Evolutionary conservation across 2,113 vertebrate genomes (phyloP).

Genomic region (Heptranchias perlo): DNA sequence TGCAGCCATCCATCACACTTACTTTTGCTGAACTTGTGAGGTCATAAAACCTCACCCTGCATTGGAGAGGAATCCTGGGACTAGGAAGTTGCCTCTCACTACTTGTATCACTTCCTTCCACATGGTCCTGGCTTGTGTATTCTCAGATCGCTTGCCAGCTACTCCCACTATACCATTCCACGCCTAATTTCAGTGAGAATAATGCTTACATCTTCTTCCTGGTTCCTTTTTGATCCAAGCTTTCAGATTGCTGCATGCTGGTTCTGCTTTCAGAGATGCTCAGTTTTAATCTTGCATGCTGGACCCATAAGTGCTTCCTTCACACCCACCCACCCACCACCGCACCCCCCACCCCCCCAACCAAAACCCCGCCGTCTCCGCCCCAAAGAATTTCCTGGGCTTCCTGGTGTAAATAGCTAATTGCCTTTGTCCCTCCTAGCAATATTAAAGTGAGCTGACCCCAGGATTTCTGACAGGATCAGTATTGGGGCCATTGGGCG

Average conservation of each 20-base stretch:
- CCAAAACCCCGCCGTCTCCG: no score
- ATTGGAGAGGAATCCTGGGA: background rate
- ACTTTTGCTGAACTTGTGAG: background rate
- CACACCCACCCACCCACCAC: no score
- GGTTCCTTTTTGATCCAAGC: background rate
- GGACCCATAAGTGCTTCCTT: background rate
- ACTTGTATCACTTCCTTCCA: background rate
- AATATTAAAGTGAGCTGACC: background rate
- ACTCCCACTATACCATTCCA: background rate
- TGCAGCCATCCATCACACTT: background rate
- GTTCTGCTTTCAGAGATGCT: background rate
- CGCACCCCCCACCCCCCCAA: background rate
- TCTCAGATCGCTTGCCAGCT: background rate
- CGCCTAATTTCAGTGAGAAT: background rate
- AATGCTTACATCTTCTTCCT: background rate
- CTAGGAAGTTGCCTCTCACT: background rate
- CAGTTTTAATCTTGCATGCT: background rate
- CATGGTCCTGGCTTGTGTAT: background rate
- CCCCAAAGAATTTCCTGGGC: no score
- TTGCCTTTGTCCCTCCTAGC: background rate
- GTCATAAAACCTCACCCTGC: background rate
- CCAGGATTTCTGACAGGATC: background rate
- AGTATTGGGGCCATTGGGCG: background rate
- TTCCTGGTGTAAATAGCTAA: background rate
- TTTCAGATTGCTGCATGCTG: background rate